Conservation (phyloP, 92 coral and sea anemone species). For the Ricordea florida region DNA sequence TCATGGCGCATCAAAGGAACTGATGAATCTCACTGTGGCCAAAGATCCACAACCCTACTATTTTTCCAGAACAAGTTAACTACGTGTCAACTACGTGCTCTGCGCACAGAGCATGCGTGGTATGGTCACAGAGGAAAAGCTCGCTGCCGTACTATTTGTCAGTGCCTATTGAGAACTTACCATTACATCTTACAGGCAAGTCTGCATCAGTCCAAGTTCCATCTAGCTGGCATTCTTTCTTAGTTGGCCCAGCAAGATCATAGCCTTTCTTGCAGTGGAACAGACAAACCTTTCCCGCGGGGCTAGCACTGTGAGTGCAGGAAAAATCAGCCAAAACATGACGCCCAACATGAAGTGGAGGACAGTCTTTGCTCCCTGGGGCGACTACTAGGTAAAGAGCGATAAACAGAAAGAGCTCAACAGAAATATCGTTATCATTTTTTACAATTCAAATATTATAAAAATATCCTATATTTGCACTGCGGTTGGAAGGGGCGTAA, state of each 20-base stretch:
- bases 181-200: constrained; percentile 55
- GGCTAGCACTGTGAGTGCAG: constrained; percentile 51
- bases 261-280: constrained; percentile 57
- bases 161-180: not conserved
- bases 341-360: not conserved
- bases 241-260: constrained; percentile 67
- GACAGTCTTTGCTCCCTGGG: constrained; percentile 5
- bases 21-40: too few relatives aligned
- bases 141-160: not conserved
- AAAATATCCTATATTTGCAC: too few relatives aligned
- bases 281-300: constrained; percentile 58
- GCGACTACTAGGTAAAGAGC: not conserved
- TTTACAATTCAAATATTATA: too few relatives aligned
- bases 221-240: constrained; percentile 52
- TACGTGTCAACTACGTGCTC: too few relatives aligned
- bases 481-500: too few relatives aligned
- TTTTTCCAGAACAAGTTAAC: too few relatives aligned
- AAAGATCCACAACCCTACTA: too few relatives aligned
- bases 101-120: too few relatives aligned
- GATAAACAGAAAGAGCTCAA: too few relatives aligned
- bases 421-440: not conserved
- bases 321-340: not conserved
- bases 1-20: too few relatives aligned
- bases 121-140: not conserved
- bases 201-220: constrained; percentile 73